Evolutionary conservation across 2,888 invertebrate genomes (phyloP), one percentile per base, ranked within the genome.

Genomic region (Standfussiana lucernea): DNA sequence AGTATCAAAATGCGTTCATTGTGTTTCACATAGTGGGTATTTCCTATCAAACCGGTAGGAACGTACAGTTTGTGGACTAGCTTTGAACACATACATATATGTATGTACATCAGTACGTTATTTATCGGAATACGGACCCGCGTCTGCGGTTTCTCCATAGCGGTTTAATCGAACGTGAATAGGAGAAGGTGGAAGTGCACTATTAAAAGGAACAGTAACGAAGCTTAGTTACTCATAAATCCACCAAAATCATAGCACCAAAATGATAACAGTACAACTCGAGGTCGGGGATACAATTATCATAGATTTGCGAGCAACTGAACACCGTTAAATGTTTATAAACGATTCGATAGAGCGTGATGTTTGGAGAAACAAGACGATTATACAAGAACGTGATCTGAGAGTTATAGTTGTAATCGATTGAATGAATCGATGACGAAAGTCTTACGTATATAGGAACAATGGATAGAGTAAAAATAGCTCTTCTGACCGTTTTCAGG

Each of bases 351-450:
- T 70, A 56, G 45, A 67, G 47, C 73, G 75, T 77, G 62, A 75
- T 85, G 82, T 88, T 85, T 80, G 61, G 74, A 71, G 50, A 82
- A 87, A 88, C 87, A 83, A 75, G 15, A 35, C 72, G 61, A 65
- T 68, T 72, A 40, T 45, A 70, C 59, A 35, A 32, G 53, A 76
- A 83, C 77, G 83, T 83, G 37, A 77, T 80, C n/a, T 32, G 45
- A 82, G 66, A 77, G 66, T 35, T 76, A n/a, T 47, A 11, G 53
- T 64, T 73, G 10, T 15, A 59, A 40, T 67, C 35, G 40, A 45
- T 61, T 66, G n/a, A 53, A 53, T 64, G 37, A 72, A 61, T 72
- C 50, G 66, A 32, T 79, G 67, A 64, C 28, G 28, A 28, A 28
- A n/a, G 3, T 32, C n/a, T 40, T 32, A 53, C 10, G 40, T 40